Base-by-base conservation (phyloP, 2,797 vertebrate species). In the Enteromius viviparus region DNA sequence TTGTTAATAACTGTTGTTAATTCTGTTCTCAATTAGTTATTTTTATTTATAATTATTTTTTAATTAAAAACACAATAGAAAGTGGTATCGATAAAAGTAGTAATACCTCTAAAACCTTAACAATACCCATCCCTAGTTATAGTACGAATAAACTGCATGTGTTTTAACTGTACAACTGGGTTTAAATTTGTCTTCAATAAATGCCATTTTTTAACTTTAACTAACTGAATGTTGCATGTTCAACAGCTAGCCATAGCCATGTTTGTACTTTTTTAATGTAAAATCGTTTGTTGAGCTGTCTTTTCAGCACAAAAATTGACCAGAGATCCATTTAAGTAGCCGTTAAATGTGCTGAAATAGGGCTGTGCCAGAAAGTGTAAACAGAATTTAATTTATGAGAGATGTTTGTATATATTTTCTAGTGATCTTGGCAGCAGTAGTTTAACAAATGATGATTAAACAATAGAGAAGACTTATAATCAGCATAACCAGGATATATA, bases 381-480 rank as follows among this genome's bases (percentile, higher is more conserved):
- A 70, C 40, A 45, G 21, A 23, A 15, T 70, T 45, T 70, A 23
- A 70, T 42, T 70, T 26, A 45, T 70, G n/a, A 70, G 37, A 14
- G n/a, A 45, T 45, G 21, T 37, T 69, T 69, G 37, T 69, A 40
- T 23, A 45, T 12, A 45, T 42, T 45, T 23, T 69, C 21, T 45
- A 42, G 37, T 42, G 10, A 45, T 47, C 68, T 70, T 47, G 68
- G 40, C n/a, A 26, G n/a, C 40, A 26, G 32, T 37, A 23, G 53
- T 55, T 15, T 37, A 17, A 55, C 19, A 55, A 40, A 75, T 75
- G 21, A 75, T 75, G 6, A 75, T 75, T 55, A n/a, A 53, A 75
- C 32, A 6, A 75, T 58, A 23, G 32, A 76, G 51, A 17, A 58
- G 21, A 40, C 21, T 40, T 17, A 40, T 66, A 66, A 66, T 19